Evolutionary conservation across 2,797 vertebrate genomes (phyloP), one percentile per base, ranked within the genome.

Genomic region (Macrochelys suwanniensis): DNA sequence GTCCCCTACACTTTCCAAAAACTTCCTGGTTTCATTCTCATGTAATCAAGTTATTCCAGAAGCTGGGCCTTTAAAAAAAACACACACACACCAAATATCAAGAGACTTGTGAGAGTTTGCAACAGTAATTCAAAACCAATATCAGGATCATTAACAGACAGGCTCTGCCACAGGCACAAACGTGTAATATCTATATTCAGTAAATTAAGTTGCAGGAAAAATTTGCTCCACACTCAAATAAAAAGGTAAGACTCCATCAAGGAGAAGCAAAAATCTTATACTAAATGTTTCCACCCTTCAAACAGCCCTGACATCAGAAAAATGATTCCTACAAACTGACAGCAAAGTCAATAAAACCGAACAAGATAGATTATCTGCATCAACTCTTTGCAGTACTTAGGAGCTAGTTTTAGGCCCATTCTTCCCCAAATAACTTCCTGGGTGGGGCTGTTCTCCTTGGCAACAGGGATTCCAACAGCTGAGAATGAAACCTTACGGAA

Each of bases 61-160:
- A 5, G 1, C 0, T 68, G 31, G 45, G 49, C 2, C 56, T 94
- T 45, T 17, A 86, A 56, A 19, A 15, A 86, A 15, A 56, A 16
- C 17, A 5, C 1, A 50, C 49, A 15, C 28, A n/a, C 0, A 28
- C 19, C 2, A 85, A 5, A 51, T 61, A 86, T 47, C 57, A 25
- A 37, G 33, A 76, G 47, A 82, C 1, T 68, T 7, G 42, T 74
- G 56, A 74, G 49, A 82, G 91, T 28, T 1, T 16, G 4, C 26
- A 26, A 1, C 26, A 1, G 51, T 65, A 53, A 47, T 31, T 77
- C 2, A 82, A 80, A 85, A 86, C 3, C 9, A 74, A 2, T 5
- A 68, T 65, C 26, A 2, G 0, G 26, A 37, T 11, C 26, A 23
- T 11, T 74, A 82, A 80, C 3, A 56, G 0, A 68, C 16, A 53